Evolutionary conservation across 2,797 vertebrate species (phyloP), one percentile per base, ranked within the genome.

Genomic region (Acipenser transmontanus): DNA sequence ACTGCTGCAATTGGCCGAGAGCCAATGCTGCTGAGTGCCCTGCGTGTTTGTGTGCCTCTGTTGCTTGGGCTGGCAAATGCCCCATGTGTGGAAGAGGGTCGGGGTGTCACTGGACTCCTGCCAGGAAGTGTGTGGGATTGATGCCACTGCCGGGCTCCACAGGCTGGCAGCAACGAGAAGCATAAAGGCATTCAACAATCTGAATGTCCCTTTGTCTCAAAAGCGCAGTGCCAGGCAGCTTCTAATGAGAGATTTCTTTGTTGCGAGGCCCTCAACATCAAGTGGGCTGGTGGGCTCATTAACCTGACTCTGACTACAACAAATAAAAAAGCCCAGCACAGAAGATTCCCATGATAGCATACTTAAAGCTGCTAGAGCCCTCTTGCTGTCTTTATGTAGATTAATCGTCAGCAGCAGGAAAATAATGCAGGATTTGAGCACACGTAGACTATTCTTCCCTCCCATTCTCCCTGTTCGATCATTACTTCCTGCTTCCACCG

Each of bases 211-310:
- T 96, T 96, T 98, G 95, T 95, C 94, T 95, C 89, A 86, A 92
- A 34, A 90, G 91, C 92, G 88, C 92, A 88, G 88, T 98, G 96
- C 95, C 96, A 98, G 94, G 93, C 95, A 93, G 93, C 91, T 92
- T 95, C 96, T 99, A 98, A 99, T 98, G 96, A 98, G 95, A 93
- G 92, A 90, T 91, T 93, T 92, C 95, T 98, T 99, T 99, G 97
- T 99, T 94, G 93, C 91, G 87, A 93, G 92, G 94, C 96, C 95
- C 97, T 99, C 92, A 90, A 97, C 97, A 98, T 99, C 94, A 95
- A 99, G 97, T 98, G 96, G 96, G 95, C 96, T 98, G 96, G 95
- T 96, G 95, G 95, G 95, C 95, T 98, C 95, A 98, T 99, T 98
- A 98, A 98, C 97, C 97, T 34, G 34, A n/a, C n/a, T n/a, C n/a